A percentile compares a stretch with the other conserved stretches of the same genome.
These are phyloP conservation scores for Brenthis daphne DNA, from an alignment of 2,888 invertebrate species.

Conservation along the genomic window DNA sequence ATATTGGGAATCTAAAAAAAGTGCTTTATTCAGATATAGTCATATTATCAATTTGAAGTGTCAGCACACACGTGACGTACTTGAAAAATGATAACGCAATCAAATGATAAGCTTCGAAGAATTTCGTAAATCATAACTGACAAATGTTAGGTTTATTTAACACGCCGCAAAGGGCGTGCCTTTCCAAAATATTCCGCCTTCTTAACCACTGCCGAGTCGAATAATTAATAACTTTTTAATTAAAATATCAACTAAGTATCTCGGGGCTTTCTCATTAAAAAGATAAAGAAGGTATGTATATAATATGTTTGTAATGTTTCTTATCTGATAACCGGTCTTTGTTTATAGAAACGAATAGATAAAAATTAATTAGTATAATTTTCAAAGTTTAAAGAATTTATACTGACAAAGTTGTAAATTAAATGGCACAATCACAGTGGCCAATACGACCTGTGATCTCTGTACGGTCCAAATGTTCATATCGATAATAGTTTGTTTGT, in stretches of 20 bases:
- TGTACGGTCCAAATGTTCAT: no score
- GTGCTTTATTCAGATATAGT: slow-evolving; percentile 4
- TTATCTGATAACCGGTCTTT: not conserved
- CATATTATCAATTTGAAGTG: slow-evolving; percentile 5
- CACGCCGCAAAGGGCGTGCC: slow-evolving; percentile 64
- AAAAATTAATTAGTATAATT: not conserved
- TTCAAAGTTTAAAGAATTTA: not conserved
- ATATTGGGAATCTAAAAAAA: no score
- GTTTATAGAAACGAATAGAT: not conserved
- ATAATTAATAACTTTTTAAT: slow-evolving; percentile 78
- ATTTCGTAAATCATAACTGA: slow-evolving; percentile 42
- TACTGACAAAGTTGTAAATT: no score
- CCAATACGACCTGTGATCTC: no score
- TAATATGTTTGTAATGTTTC: slow-evolving; percentile 9
- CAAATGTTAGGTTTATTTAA: slow-evolving; percentile 51
- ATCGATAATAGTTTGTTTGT: no score
- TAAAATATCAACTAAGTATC: slow-evolving; percentile 73
- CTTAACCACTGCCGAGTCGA: slow-evolving; percentile 67
- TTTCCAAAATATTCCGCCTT: slow-evolving; percentile 69
- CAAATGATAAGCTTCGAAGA: slow-evolving; percentile 54
- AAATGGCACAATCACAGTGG: no score
- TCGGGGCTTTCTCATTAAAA: slow-evolving; percentile 64
- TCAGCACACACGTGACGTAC: slow-evolving; percentile 22
- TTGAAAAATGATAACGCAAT: slow-evolving; percentile 47
- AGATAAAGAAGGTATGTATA: slow-evolving; percentile 13